Conservation (phyloP, 2,888 invertebrate genomes). For the Mythimna lalbum region DNA sequence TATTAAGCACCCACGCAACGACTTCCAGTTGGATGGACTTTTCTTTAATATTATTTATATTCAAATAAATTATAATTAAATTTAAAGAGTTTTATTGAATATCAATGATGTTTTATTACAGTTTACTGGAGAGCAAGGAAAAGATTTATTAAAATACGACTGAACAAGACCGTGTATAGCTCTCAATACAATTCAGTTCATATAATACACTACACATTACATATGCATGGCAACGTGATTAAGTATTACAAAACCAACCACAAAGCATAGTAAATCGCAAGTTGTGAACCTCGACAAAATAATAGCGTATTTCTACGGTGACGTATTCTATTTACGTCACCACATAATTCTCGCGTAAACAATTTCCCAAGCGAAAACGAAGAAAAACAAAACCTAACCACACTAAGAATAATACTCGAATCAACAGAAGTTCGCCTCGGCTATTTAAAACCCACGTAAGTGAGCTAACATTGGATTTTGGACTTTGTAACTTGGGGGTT, state of each 20-base stretch:
- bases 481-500: conserved; percentile 69
- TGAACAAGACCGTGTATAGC: not conserved
- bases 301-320: conserved; percentile 24
- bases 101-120: conserved; percentile 2
- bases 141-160: not conserved
- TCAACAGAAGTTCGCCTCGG: conserved; percentile 75
- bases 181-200: not conserved
- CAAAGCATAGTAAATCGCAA: conserved; percentile 21
- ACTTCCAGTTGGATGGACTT: conserved; percentile 43
- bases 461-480: conserved; percentile 66
- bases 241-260: conserved; percentile 24
- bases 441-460: conserved; percentile 75
- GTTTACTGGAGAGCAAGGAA: not conserved
- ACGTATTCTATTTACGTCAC: conserved; percentile 58
- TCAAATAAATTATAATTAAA: conserved; percentile 22
- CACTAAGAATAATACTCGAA: conserved; percentile 69
- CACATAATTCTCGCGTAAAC: conserved; percentile 49
- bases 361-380: conserved; percentile 61
- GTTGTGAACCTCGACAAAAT: conserved; percentile 14
- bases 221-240: not conserved
- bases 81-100: conserved; percentile 27
- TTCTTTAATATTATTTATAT: conserved; percentile 45
- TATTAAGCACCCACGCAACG: conserved; percentile 49
- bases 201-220: not conserved
- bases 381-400: conserved; percentile 60